Evolutionary conservation across 2,797 vertebrate species (phyloP).

Genomic region (Notolepis coatsorum): DNA sequence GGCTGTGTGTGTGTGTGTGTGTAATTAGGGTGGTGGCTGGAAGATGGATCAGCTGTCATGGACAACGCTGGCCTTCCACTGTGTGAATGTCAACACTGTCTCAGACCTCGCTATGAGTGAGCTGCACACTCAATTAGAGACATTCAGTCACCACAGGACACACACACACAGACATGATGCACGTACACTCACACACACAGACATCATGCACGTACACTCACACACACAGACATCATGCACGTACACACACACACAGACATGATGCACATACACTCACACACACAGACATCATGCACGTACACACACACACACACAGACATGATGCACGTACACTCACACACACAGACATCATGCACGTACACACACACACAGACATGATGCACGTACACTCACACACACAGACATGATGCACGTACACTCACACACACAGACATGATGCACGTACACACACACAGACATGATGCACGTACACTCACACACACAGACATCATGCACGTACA

Average conservation of each 20-base stretch:
- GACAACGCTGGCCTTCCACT: constrained; percentile 67
- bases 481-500: neutral
- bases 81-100: constrained; percentile 75
- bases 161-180: neutral
- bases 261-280: neutral
- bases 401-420: no score
- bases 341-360: neutral
- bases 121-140: constrained; percentile 74
- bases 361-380: constrained; percentile 21
- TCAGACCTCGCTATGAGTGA: constrained; percentile 72
- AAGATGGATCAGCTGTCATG: constrained; percentile 78
- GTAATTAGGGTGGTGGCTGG: constrained; percentile 71
- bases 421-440: neutral
- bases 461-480: neutral
- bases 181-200: neutral
- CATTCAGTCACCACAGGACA: constrained; percentile 61
- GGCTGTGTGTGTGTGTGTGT: no score
- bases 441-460: neutral
- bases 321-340: neutral
- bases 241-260: constrained; percentile 15
- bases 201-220: neutral
- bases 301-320: neutral
- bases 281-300: neutral
- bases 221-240: neutral
- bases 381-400: neutral